Conservation (phyloP, 30 jellyfish, hydroid and myxozoan species). For the Pseudorhiza aurosa region DNA sequence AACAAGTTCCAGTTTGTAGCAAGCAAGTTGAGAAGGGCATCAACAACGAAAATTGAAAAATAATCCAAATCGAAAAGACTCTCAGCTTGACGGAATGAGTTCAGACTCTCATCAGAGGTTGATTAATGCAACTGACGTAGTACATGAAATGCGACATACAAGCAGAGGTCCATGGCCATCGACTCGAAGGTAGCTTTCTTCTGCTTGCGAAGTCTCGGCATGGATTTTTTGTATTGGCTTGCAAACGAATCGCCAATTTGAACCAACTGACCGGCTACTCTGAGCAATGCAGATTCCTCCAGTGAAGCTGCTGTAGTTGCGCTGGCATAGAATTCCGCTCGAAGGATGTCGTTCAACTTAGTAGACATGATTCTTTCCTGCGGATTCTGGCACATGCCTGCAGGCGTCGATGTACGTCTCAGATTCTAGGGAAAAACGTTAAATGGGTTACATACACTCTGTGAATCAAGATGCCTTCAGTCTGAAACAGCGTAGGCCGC, state of each 20-base stretch:
- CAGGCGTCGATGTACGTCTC: not conserved
- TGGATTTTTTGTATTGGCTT: constrained; percentile 17
- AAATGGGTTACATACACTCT: too few relatives aligned
- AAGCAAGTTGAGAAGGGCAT: too few relatives aligned
- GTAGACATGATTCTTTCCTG: constrained; percentile 18
- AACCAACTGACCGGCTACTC: constrained; percentile 62
- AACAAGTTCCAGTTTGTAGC: too few relatives aligned
- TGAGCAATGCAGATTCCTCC: constrained; percentile 21
- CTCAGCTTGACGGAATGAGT: too few relatives aligned
- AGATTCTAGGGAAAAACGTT: not conserved
- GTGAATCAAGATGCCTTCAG: not conserved
- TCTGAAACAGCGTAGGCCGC: not conserved
- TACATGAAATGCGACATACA: constrained; percentile 13
- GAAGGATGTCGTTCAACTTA: constrained; percentile 18
- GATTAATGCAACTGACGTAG: constrained; percentile 7
- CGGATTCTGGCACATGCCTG: constrained; percentile 31
- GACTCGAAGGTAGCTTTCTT: constrained; percentile 38
- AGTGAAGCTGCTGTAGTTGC: constrained; percentile 11
- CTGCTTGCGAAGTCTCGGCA: constrained; percentile 4
- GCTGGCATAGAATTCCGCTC: constrained; percentile 21
- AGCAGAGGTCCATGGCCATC: constrained; percentile 43
- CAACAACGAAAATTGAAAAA: too few relatives aligned
- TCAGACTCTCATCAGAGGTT: too few relatives aligned
- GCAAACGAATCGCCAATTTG: constrained; percentile 58
- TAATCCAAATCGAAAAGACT: too few relatives aligned